Conservation (phyloP, 2,113 vertebrate species). For the Sinocyclocheilus anophthalmus region DNA sequence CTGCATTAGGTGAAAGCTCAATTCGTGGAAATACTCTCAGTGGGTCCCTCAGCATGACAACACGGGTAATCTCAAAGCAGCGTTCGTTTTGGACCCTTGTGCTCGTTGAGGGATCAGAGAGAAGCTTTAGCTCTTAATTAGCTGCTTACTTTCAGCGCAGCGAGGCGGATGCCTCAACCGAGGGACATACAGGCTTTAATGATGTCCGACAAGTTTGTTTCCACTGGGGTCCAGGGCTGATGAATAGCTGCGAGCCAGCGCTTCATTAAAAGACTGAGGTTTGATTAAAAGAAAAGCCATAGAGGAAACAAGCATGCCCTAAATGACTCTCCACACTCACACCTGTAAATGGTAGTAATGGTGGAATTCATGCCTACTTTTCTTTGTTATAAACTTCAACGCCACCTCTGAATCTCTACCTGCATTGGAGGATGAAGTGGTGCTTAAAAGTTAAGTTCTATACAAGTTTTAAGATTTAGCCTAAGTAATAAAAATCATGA, state of each 20-base stretch:
- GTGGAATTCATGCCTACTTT: not conserved
- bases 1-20: not conserved
- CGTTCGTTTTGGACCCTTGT: conserved; percentile 10
- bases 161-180: not conserved
- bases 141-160: not conserved
- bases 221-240: not conserved
- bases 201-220: conserved; percentile 26
- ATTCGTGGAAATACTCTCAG: not conserved
- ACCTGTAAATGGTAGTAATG: conserved; percentile 44
- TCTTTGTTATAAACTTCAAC: not conserved
- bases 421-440: not conserved
- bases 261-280: conserved; percentile 49
- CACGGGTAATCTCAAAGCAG: not conserved
- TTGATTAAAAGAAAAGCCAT: conserved; percentile 40
- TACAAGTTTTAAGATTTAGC: not conserved
- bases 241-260: conserved; percentile 9
- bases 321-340: conserved; percentile 14
- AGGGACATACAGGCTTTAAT: conserved; percentile 11
- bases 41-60: not conserved
- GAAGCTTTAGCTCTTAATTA: conserved; percentile 28
- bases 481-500: no score
- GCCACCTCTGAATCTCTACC: not conserved
- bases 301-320: not conserved
- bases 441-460: not conserved
- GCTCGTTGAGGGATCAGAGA: not conserved